These are phyloP conservation scores for Umimayanthus chanpuru DNA, from an alignment of 92 coral and sea anemone species.

Conservation along the genomic window DNA sequence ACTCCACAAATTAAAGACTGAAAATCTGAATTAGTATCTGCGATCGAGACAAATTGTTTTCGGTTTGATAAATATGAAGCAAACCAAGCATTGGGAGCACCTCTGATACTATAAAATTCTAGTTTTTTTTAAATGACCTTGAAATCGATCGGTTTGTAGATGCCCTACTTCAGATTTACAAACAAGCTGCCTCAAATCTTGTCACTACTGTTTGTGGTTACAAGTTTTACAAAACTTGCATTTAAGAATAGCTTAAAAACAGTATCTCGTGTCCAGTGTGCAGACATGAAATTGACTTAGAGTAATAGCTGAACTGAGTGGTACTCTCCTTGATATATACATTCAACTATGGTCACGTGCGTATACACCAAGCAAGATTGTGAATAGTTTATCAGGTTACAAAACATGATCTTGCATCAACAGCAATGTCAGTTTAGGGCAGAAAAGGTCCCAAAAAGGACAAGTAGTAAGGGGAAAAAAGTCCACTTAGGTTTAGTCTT, in stretches of 20 bases:
- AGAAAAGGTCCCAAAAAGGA: background rate
- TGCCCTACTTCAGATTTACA: background rate
- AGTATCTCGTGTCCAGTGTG: background rate
- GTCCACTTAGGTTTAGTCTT: too few relatives aligned
- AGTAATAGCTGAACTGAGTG: background rate
- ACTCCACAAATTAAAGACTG: too few relatives aligned
- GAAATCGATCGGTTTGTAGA: background rate
- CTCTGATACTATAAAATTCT: too few relatives aligned
- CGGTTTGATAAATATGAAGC: too few relatives aligned
- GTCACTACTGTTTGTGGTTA: background rate
- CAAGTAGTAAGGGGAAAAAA: background rate
- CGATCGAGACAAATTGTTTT: too few relatives aligned
- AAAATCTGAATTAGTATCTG: too few relatives aligned
- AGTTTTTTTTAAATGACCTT: too few relatives aligned
- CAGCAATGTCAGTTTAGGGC: background rate
- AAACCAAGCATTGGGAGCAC: too few relatives aligned
- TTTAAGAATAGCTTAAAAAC: background rate
- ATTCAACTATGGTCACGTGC: background rate
- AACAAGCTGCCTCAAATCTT: background rate
- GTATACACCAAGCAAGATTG: background rate
- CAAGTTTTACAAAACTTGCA: background rate
- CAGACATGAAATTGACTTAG: background rate
- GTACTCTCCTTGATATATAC: background rate
- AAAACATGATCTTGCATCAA: background rate
- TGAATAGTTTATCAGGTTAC: background rate